phyloP scores from a whole-genome alignment of 1,140 invertebrate species.

The Cherax destructor region DNA sequence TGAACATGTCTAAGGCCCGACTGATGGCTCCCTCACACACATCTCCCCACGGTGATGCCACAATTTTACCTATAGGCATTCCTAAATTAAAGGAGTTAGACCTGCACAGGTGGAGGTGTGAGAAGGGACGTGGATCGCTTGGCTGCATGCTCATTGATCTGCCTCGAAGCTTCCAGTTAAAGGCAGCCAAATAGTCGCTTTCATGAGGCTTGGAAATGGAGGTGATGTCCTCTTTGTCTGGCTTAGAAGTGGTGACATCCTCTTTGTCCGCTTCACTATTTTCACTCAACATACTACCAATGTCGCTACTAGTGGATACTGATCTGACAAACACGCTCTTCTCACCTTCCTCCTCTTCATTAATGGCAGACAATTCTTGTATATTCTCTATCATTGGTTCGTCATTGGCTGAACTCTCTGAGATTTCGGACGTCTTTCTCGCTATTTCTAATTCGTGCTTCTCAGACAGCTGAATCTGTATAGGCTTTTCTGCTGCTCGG shows the following conservation, averaged over 20 bases:
- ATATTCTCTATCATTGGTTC: constrained; percentile 25
- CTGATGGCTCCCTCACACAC: constrained; percentile 78
- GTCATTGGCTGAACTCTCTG: background rate
- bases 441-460: constrained; percentile 29
- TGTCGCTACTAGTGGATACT: constrained; percentile 69
- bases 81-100: constrained; percentile 69
- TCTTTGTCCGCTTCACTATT: constrained; percentile 65
- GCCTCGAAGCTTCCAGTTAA: constrained; percentile 63
- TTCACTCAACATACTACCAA: constrained; percentile 70
- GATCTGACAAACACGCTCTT: constrained; percentile 57
- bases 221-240: constrained; percentile 45
- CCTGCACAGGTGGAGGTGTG: constrained; percentile 53
- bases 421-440: constrained; percentile 1
- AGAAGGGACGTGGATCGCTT: constrained; percentile 54
- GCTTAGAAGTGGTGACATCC: background rate
- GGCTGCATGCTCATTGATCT: constrained; percentile 71
- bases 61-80: constrained; percentile 43
- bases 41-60: constrained; percentile 74
- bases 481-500: constrained; percentile 2
- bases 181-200: constrained; percentile 13
- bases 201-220: background rate
- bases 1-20: constrained; percentile 78
- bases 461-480: constrained; percentile 43
- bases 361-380: constrained; percentile 44
- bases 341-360: constrained; percentile 64